phyloP scores from a whole-genome alignment of 64 coral and sea anemone genomes.

The Anthopleura sola region DNA sequence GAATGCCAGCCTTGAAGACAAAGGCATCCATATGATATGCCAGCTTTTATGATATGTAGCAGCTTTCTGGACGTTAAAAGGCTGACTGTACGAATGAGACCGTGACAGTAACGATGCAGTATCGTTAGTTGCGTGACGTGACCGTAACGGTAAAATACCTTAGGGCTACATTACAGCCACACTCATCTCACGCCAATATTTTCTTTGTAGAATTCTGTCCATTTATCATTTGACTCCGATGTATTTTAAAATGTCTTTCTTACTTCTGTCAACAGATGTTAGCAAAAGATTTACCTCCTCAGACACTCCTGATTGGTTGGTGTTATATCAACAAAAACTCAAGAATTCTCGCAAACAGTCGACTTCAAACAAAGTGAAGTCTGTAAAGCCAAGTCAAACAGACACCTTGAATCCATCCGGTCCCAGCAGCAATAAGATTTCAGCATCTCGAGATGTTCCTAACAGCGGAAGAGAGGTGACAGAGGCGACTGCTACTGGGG shows the following conservation, averaged over 20 bases:
- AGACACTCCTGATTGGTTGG: neutral
- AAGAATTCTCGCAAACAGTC: constrained; percentile 2
- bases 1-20: too few species aligned
- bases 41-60: too few species aligned
- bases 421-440: neutral
- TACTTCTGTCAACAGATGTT: neutral
- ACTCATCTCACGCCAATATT: too few species aligned
- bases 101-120: too few species aligned
- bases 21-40: too few species aligned
- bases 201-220: too few species aligned
- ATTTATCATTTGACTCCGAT: too few species aligned
- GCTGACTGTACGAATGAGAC: neutral
- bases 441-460: neutral
- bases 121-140: too few species aligned
- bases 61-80: too few species aligned
- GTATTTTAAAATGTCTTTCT: neutral
- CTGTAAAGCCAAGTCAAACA: neutral
- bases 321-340: neutral
- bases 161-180: too few species aligned
- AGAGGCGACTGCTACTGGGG: neutral
- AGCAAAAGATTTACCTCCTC: neutral
- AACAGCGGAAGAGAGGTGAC: neutral
- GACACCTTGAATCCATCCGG: too few species aligned
- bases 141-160: too few species aligned
- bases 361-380: neutral